Evolutionary conservation across 2,888 invertebrate genomes (phyloP).

Genomic region (Xanthorhoe spadicearia): DNA sequence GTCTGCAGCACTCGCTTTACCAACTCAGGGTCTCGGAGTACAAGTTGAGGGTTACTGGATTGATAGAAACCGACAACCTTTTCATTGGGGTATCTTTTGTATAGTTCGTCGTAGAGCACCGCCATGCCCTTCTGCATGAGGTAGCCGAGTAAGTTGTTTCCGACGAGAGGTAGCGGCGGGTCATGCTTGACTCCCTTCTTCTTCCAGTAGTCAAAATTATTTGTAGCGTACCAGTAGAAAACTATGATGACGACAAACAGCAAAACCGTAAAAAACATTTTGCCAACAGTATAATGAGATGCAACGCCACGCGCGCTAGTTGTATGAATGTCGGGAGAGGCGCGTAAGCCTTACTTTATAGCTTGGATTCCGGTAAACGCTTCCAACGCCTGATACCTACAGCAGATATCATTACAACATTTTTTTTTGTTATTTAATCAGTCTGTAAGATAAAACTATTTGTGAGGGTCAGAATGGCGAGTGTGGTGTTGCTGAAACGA

Average conservation of each 20-base stretch:
- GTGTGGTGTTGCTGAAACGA: too few species aligned
- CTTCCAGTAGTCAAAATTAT: slow-evolving; percentile 54
- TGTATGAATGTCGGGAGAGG: too few species aligned
- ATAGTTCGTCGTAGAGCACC: slow-evolving; percentile 50
- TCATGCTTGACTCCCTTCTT: slow-evolving; percentile 58
- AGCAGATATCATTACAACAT: too few species aligned
- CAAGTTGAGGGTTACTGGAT: slow-evolving; percentile 8
- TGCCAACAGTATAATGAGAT: background rate
- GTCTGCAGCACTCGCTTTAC: slow-evolving; percentile 15
- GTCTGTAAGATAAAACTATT: too few species aligned
- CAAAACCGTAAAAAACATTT: slow-evolving; percentile 13
- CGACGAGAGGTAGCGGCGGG: slow-evolving; percentile 46
- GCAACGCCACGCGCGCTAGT: too few species aligned
- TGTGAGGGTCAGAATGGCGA: too few species aligned
- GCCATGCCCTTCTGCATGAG: slow-evolving; percentile 52
- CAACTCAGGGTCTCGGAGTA: slow-evolving; percentile 9
- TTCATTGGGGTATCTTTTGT: slow-evolving; percentile 60
- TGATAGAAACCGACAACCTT: slow-evolving; percentile 29
- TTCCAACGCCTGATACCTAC: too few species aligned
- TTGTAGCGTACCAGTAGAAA: slow-evolving; percentile 14
- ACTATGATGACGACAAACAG: background rate
- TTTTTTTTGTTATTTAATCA: too few species aligned
- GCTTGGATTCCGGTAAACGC: too few species aligned
- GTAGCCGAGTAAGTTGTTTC: slow-evolving; percentile 46
- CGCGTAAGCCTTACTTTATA: too few species aligned